These are phyloP conservation scores for Physella acuta DNA, from an alignment of 1,140 invertebrate genomes.

Conservation along the genomic window DNA sequence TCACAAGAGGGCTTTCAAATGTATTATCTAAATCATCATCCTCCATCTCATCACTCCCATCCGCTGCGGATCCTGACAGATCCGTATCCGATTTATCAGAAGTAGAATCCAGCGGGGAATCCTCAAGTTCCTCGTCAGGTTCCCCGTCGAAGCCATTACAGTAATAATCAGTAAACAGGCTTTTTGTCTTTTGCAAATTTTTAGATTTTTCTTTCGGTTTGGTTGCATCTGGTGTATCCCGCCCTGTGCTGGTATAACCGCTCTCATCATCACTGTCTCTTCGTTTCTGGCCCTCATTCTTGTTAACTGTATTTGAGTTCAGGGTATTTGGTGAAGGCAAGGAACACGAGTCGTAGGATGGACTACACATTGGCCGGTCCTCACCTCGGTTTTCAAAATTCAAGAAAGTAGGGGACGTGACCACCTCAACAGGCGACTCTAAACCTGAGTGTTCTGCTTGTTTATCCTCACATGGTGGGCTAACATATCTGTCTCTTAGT, in stretches of 20 bases:
- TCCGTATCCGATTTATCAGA: not conserved
- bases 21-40: not conserved
- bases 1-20: not conserved
- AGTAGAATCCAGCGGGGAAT: no score
- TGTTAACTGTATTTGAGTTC: no score
- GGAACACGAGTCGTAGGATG: no score
- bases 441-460: no score
- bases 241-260: conserved; percentile 2
- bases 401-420: no score
- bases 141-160: conserved; percentile 12
- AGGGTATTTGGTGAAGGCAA: no score
- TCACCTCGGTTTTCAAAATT: no score
- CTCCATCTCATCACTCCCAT: not conserved
- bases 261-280: conserved; percentile 13
- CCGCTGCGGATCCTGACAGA: not conserved
- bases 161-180: conserved; percentile 3
- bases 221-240: not conserved
- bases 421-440: no score
- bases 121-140: not conserved
- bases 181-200: no score
- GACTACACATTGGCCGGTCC: no score
- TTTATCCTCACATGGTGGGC: no score
- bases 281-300: no score
- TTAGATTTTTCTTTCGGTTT: not conserved
- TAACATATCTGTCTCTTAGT: not conserved